A percentile compares a stretch with the other conserved stretches of the same genome.
phyloP scores from a whole-genome alignment of 2,113 vertebrate species.

The Ginglymostoma cirratum region DNA sequence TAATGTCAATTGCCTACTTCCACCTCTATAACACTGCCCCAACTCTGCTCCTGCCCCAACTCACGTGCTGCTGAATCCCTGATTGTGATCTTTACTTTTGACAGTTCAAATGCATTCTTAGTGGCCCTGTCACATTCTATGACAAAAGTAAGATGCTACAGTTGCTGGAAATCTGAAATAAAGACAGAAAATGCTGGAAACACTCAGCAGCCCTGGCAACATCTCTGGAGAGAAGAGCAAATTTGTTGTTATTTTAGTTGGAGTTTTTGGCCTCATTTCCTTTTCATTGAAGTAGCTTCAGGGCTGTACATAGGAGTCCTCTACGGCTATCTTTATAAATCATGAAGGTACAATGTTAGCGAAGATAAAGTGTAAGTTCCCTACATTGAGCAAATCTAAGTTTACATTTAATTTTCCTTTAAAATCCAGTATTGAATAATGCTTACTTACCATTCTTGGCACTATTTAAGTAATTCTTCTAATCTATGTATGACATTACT shows the following conservation, averaged over 20 bases:
- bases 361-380: background rate
- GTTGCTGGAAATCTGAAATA: background rate
- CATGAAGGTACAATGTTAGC: no score
- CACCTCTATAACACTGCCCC: no score
- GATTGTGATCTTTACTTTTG: no score
- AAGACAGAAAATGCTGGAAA: background rate
- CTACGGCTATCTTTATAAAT: background rate
- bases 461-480: background rate
- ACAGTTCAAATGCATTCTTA: no score
- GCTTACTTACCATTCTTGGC: background rate
- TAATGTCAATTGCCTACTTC: no score
- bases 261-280: background rate
- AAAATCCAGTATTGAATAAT: background rate
- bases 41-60: no score
- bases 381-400: background rate
- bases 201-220: background rate
- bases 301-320: background rate
- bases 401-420: background rate
- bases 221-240: background rate
- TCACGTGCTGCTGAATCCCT: no score
- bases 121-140: background rate
- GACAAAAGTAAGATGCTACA: background rate
- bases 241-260: background rate
- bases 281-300: background rate
- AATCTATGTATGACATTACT: background rate